Conservation (phyloP, 2,797 vertebrate genomes). For the Cossypha caffra region DNA sequence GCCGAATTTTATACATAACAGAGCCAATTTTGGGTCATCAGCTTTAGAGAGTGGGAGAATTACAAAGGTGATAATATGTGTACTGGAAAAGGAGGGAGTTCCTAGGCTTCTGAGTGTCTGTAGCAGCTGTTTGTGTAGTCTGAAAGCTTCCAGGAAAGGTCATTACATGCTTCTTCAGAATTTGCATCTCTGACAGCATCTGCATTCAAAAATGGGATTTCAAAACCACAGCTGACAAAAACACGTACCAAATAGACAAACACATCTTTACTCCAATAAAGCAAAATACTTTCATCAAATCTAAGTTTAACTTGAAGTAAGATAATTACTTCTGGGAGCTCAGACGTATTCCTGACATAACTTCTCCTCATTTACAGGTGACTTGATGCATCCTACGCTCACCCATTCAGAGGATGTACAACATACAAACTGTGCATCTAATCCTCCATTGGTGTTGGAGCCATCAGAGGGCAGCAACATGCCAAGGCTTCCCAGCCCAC, state of each 20-base stretch:
- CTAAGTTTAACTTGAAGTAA: background rate
- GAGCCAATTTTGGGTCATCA: background rate
- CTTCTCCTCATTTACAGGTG: background rate
- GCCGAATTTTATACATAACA: background rate
- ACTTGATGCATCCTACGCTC: background rate
- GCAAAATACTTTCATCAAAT: background rate
- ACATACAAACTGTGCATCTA: background rate
- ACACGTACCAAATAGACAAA: background rate
- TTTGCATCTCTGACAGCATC: background rate
- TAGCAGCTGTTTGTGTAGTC: conserved; percentile 20
- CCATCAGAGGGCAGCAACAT: conserved; percentile 24
- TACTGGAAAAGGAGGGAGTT: conserved; percentile 9
- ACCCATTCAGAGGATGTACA: background rate
- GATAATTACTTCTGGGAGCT: background rate
- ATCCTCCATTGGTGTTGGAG: background rate
- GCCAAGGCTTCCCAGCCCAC: background rate
- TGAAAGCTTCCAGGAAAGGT: conserved; percentile 11
- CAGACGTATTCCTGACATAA: background rate
- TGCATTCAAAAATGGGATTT: background rate
- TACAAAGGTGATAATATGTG: background rate
- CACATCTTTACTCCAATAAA: background rate
- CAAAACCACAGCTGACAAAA: background rate
- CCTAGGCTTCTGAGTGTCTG: background rate
- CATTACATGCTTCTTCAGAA: background rate
- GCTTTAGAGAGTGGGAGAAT: background rate